A percentile compares a stretch with the other conserved stretches of the same genome.
Conservation (phyloP, 1,140 invertebrate genomes). For the Lutraria rhynchaena region DNA sequence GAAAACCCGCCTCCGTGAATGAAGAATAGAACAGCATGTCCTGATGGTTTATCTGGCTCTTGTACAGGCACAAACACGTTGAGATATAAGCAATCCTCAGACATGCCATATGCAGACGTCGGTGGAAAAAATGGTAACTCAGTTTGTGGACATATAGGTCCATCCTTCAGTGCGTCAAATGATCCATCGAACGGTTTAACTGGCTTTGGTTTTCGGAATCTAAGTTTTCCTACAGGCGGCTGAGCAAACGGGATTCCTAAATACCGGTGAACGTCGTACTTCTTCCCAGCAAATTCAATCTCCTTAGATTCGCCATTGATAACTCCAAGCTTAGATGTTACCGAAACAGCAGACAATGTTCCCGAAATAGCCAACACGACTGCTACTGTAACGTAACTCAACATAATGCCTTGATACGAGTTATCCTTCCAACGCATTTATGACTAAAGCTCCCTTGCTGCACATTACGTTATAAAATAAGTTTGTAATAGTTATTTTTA, state of each 20-base stretch:
- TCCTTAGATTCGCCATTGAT: background rate
- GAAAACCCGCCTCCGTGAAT: slow-evolving; percentile 68
- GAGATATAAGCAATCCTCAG: slow-evolving; percentile 95
- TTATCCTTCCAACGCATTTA: no score
- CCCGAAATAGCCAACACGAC: no score
- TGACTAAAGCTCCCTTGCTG: no score
- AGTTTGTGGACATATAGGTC: background rate
- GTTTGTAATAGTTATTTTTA: no score
- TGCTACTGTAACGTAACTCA: no score
- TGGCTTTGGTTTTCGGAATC: slow-evolving; percentile 92
- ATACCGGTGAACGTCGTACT: slow-evolving; percentile 10
- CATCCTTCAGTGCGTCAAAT: background rate
- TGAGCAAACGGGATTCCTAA: slow-evolving; percentile 34
- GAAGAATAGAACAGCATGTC: slow-evolving; percentile 62
- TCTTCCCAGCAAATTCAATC: background rate
- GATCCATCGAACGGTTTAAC: slow-evolving; percentile 85
- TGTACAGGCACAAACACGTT: slow-evolving; percentile 92
- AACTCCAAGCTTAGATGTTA: background rate
- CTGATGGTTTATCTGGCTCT: slow-evolving; percentile 14
- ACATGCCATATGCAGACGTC: background rate
- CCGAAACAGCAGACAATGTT: no score
- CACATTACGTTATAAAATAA: no score
- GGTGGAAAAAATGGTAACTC: background rate
- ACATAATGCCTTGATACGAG: no score
- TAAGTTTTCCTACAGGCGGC: slow-evolving; percentile 41